Conservation (phyloP, 2,888 invertebrate genomes). For the Ashinkailepas kermadecensis region DNA sequence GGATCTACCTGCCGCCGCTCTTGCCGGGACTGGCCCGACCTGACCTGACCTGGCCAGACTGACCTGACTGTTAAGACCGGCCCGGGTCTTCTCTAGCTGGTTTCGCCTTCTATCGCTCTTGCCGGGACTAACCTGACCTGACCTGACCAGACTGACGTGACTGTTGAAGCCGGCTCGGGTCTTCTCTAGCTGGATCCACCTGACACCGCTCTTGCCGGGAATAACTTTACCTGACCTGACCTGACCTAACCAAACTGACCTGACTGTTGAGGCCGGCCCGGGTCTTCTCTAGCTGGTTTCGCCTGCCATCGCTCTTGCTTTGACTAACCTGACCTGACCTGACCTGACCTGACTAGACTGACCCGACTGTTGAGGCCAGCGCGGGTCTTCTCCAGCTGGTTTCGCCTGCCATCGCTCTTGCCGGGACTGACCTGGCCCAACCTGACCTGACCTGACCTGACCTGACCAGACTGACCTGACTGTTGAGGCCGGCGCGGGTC, state of each 20-base stretch:
- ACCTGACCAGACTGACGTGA: too few relatives aligned
- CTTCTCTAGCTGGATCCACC: slow-evolving; percentile 46
- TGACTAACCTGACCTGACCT: neutral
- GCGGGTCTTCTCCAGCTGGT: slow-evolving; percentile 27
- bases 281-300: slow-evolving; percentile 42
- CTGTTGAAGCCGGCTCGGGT: slow-evolving; percentile 28
- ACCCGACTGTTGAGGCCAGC: slow-evolving; percentile 29
- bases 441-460: slow-evolving; percentile 16
- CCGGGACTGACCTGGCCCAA: neutral
- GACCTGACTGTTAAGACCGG: slow-evolving; percentile 25
- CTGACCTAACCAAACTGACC: slow-evolving; percentile 31
- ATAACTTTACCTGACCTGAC: neutral
- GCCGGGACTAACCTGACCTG: too few relatives aligned
- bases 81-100: slow-evolving; percentile 28
- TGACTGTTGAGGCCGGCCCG: slow-evolving; percentile 29
- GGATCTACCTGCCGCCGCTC: too few relatives aligned
- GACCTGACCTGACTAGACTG: slow-evolving; percentile 29
- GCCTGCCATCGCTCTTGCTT: too few relatives aligned
- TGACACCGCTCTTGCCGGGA: too few relatives aligned
- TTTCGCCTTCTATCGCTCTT: too few relatives aligned
- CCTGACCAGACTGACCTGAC: slow-evolving; percentile 24
- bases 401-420: slow-evolving; percentile 45
- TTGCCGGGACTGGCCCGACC: too few relatives aligned
- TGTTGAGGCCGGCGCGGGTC: slow-evolving; percentile 28
- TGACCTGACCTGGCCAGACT: slow-evolving; percentile 26